These are phyloP conservation scores for Drosophila pseudoobscura DNA, from an alignment of 1,140 invertebrate species.

Conservation along the genomic window DNA sequence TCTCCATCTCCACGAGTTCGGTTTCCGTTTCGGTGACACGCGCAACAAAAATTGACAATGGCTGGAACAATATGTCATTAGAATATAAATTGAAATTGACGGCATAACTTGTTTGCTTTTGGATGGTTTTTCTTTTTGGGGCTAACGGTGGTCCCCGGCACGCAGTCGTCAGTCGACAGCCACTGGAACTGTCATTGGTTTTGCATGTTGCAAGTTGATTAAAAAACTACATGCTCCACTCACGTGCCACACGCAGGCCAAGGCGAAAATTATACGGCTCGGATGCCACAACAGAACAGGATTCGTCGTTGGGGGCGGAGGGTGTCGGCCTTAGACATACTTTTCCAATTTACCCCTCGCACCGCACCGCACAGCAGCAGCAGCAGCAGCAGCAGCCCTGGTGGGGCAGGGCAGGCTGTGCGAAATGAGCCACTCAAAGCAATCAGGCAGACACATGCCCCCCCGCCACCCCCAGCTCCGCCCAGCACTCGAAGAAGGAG, in stretches of 20 bases:
- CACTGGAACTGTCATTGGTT: slow-evolving; percentile 40
- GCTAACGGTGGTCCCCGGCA: slow-evolving; percentile 3
- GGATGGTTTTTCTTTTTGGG: slow-evolving; percentile 21
- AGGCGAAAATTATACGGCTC: slow-evolving; percentile 28
- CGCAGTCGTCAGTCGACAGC: slow-evolving; percentile 1
- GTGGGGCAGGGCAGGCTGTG: slow-evolving; percentile 9
- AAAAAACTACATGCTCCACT: slow-evolving; percentile 49
- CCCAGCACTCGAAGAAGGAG: slow-evolving; percentile 7
- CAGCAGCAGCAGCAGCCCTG: slow-evolving; percentile 5
- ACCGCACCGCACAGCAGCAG: neutral
- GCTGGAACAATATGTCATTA: slow-evolving; percentile 59
- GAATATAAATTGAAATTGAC: slow-evolving; percentile 67
- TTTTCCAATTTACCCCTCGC: slow-evolving; percentile 51
- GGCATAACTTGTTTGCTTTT: slow-evolving; percentile 48
- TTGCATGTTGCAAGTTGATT: slow-evolving; percentile 57
- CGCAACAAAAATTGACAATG: slow-evolving; percentile 46
- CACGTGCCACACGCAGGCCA: slow-evolving; percentile 55
- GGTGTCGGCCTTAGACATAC: slow-evolving; percentile 45
- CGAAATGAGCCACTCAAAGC: slow-evolving; percentile 65
- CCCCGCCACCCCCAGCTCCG: slow-evolving; percentile 43
- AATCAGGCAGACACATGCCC: slow-evolving; percentile 47
- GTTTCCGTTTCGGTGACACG: slow-evolving; percentile 33
- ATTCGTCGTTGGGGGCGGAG: neutral
- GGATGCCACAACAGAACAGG: neutral
- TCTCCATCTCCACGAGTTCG: neutral